A percentile compares a stretch with the other conserved stretches of the same genome.
Conservation (phyloP, 1,140 invertebrate species). For the Brachionus asplanchnoidis region DNA sequence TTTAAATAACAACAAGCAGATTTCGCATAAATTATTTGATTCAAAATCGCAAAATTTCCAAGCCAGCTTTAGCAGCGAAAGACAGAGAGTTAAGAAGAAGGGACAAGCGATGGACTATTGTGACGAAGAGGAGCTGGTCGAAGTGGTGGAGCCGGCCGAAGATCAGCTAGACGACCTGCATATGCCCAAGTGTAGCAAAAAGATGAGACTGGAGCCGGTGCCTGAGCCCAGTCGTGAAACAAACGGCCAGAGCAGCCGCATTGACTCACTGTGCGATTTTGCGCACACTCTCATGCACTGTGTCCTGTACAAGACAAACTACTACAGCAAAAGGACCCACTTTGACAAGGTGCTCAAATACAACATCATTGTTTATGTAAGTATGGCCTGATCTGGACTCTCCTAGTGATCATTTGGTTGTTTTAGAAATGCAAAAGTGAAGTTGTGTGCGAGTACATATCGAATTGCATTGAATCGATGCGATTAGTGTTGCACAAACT, state of each 20-base stretch:
- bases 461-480: conserved; percentile 29
- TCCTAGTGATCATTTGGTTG: not conserved
- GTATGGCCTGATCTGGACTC: not conserved
- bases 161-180: not conserved
- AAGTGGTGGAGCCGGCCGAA: not conserved
- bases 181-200: not conserved
- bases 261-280: conserved; percentile 10
- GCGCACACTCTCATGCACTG: conserved; percentile 23
- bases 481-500: not conserved
- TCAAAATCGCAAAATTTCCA: not conserved
- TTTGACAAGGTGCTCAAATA: conserved; percentile 36
- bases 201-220: not conserved
- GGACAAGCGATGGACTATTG: not conserved
- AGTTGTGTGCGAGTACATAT: conserved; percentile 36
- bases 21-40: not conserved
- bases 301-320: conserved; percentile 32
- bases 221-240: not conserved
- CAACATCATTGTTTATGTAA: conserved; percentile 40
- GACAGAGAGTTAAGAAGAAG: not conserved
- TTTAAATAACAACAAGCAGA: not conserved
- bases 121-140: not conserved
- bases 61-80: not conserved
- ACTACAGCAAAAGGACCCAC: conserved; percentile 18
- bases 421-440: conserved; percentile 33
- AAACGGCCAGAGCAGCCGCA: not conserved